Base-by-base conservation (phyloP, 2,888 invertebrate species). In the Meandrusa payeni region DNA sequence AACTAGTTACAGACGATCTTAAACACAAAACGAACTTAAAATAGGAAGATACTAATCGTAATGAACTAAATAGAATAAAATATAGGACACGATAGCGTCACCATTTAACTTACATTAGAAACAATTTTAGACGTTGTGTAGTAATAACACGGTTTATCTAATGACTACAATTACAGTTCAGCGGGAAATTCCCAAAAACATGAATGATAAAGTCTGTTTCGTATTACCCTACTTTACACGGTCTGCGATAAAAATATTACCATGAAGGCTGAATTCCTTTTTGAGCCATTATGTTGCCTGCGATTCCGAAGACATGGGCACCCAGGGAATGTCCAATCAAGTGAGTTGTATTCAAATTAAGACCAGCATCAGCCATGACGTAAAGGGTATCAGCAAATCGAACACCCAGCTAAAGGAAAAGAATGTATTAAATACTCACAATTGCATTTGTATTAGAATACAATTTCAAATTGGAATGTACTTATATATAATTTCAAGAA, bases 321-420 rank as follows among this genome's bases (percentile, higher is more conserved):
- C 82, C 86, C 1, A 86, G 68, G n/a, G 83, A 85, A 54, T 82
- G 81, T 22, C 81, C 85, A 15, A 86, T 61, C 33, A 82, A 61
- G 56, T 78, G 79, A 15, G 75, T 78, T 27, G 62, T 76, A 55
- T 64, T 66, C 51, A 85, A 54, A 57, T 78, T 62, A 13, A 85
- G 46, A 20, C 85, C 85, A 33, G 61, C 62, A 9, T 53, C 44
- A 10, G 74, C 67, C 46, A 83, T 47, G 27, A 55, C 68, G 28
- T 61, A 47, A 26, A 86, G 55, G 10, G 70, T 65, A 11, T 69
- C 64, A 1, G 78, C 70, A 31, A 83, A 67, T 17, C 62, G 57
- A 10, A 45, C 49, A 26, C 74, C 80, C 5, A 86, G 54, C 86
- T 86, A 24, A 22, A 22, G 6, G 2, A 22, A 22, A 4, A 22